phyloP scores from a whole-genome alignment of 2,888 invertebrate genomes.

The Gymnosoma rotundatum region DNA sequence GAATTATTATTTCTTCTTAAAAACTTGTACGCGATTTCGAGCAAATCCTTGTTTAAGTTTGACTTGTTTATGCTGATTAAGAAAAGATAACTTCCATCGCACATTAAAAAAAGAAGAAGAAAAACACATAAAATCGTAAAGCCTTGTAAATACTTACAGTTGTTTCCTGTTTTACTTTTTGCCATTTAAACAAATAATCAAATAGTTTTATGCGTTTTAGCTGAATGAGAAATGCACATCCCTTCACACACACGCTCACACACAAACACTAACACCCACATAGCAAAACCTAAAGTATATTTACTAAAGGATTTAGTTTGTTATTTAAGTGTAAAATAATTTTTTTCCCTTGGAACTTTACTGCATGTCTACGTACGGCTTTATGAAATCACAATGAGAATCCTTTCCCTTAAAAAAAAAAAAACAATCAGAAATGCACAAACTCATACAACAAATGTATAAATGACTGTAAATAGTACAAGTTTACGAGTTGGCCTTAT shows the following conservation, averaged over 20 bases:
- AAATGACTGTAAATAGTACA: constrained; percentile 54
- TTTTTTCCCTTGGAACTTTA: not conserved
- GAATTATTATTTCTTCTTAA: not conserved
- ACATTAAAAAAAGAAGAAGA: not conserved
- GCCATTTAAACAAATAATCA: constrained; percentile 51
- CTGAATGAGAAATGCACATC: constrained; percentile 6
- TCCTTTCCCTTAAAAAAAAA: constrained; percentile 17
- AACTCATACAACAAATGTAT: constrained; percentile 10
- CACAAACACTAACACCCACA: not conserved
- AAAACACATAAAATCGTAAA: constrained; percentile 1
- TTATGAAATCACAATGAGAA: constrained; percentile 47
- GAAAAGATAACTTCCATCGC: not conserved
- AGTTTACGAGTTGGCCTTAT: constrained; percentile 56
- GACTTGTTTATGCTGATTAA: constrained; percentile 77
- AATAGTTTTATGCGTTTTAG: constrained; percentile 63
- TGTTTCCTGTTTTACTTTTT: constrained; percentile 6
- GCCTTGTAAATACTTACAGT: constrained; percentile 46
- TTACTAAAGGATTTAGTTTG: constrained; percentile 63
- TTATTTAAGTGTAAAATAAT: constrained; percentile 49
- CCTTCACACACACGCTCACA: not conserved
- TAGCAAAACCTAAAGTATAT: constrained; percentile 25
- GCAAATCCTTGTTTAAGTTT: constrained; percentile 57
- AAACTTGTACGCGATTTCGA: not conserved
- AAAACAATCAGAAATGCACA: not conserved
- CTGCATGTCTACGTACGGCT: constrained; percentile 18